A percentile compares a stretch with the other conserved stretches of the same genome.
These are phyloP conservation scores for Chloroceryle inda DNA, from an alignment of 2,797 vertebrate species.

Conservation along the genomic window DNA sequence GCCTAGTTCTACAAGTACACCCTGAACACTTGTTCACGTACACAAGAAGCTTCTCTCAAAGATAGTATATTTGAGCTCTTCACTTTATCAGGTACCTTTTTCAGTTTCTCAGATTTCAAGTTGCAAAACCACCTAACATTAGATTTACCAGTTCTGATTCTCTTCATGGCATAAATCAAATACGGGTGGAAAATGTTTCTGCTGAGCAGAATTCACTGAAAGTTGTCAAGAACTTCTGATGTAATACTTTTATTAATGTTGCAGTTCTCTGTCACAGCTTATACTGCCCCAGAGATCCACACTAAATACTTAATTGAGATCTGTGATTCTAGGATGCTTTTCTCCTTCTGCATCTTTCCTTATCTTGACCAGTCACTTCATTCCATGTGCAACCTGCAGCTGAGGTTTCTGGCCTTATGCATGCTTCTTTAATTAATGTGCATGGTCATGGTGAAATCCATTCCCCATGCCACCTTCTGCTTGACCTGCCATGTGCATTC, in stretches of 20 bases:
- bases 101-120: neutral
- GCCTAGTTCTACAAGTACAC: neutral
- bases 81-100: neutral
- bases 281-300: neutral
- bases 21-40: neutral
- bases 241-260: neutral
- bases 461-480: neutral
- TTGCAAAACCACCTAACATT: neutral
- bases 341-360: neutral
- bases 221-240: neutral
- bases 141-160: neutral
- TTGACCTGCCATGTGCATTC: neutral
- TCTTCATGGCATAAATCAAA: neutral
- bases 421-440: neutral
- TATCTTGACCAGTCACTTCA: neutral
- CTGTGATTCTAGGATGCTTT: neutral
- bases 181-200: neutral
- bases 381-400: neutral
- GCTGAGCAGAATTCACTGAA: neutral
- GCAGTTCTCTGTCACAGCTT: neutral
- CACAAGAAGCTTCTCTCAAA: neutral
- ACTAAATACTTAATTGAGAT: neutral
- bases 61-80: neutral
- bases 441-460: neutral
- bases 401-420: neutral